A percentile compares a stretch with the other conserved stretches of the same genome.
These are phyloP conservation scores for Aromia moschata DNA, from an alignment of 2,888 invertebrate genomes.

Conservation along the genomic window DNA sequence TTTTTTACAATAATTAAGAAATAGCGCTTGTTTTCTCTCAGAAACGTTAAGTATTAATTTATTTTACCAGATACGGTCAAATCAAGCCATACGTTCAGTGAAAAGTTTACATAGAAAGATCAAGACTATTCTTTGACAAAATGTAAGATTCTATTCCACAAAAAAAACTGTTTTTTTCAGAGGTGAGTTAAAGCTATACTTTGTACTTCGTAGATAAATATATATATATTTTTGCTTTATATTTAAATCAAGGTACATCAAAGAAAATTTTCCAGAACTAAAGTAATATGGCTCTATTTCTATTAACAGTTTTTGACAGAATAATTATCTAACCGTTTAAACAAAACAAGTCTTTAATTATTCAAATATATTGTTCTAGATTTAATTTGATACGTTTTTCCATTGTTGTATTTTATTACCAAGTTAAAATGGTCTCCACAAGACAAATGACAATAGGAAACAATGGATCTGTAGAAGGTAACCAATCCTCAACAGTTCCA, in stretches of 20 bases:
- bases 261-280: slow-evolving; percentile 7
- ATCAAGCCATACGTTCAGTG: slow-evolving; percentile 29
- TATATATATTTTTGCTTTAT: slow-evolving; percentile 9
- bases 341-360: slow-evolving; percentile 15
- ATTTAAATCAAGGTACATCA: slow-evolving; percentile 10
- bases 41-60: slow-evolving; percentile 8
- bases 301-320: slow-evolving; percentile 32
- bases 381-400: slow-evolving; percentile 7
- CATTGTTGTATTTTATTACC: slow-evolving; percentile 14
- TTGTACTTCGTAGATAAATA: slow-evolving; percentile 13
- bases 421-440: slow-evolving; percentile 66
- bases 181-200: slow-evolving; percentile 30
- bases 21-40: background rate
- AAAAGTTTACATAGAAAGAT: slow-evolving; percentile 37
- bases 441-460: slow-evolving; percentile 66
- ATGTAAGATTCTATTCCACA: slow-evolving; percentile 33
- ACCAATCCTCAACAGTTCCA: slow-evolving; percentile 42
- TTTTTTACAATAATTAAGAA: slow-evolving; percentile 13
- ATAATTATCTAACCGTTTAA: slow-evolving; percentile 33
- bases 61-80: slow-evolving; percentile 20
- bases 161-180: slow-evolving; percentile 30
- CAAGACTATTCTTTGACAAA: slow-evolving; percentile 42
- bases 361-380: slow-evolving; percentile 12
- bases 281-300: slow-evolving; percentile 32
- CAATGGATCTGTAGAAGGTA: slow-evolving; percentile 57